Base-by-base conservation (phyloP, 2,797 vertebrate species). In the Sphenodon punctatus region DNA sequence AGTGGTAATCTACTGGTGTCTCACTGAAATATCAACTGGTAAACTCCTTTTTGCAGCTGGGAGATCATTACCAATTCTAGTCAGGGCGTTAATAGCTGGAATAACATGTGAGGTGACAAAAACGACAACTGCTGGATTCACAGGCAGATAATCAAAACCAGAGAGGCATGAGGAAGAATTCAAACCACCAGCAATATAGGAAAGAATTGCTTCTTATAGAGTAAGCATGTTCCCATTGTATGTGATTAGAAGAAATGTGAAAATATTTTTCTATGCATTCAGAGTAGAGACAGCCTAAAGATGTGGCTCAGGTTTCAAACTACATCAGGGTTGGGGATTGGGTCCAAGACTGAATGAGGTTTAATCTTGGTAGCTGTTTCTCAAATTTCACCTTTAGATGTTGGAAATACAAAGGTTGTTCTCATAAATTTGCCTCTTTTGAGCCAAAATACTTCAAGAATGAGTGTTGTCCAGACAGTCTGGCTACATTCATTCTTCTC, bases 1-100 rank as follows among this genome's bases (percentile, higher is more conserved):
- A 63, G 41, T 34, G 19, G 34, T 46, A 70, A 27, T 70, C 55
- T 77, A 55, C 63, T 73, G 5, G 14, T 53, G 41, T 46, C 45
- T 46, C 61, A 48, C n/a, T n/a, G 72, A 78, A 74, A 75, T 45
- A 42, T 22, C 59, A 80, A 78, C 32, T 7, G 4, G 17, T 49
- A 49, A 20, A 49, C 2, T 7, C 10, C 34, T 58, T 53, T 36
- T 70, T 64, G 30, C 38, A 23, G 36, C 39, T 34, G 16, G 34
- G 70, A 61, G 6, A 10, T 9, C 19, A 14, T 76, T 71, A 61
- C 46, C 25, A 71, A 25, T 20, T 67, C 23, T 59, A 56, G 6
- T 46, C 20, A 60, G 80, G 25, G 25, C 56, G 70, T 30, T 74
- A 34, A 68, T 71, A 10, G 69, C 7, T 43, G 10, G 36, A 55